Evolutionary conservation across 2,888 invertebrate genomes (phyloP).

Genomic region (Chorisops tibialis): DNA sequence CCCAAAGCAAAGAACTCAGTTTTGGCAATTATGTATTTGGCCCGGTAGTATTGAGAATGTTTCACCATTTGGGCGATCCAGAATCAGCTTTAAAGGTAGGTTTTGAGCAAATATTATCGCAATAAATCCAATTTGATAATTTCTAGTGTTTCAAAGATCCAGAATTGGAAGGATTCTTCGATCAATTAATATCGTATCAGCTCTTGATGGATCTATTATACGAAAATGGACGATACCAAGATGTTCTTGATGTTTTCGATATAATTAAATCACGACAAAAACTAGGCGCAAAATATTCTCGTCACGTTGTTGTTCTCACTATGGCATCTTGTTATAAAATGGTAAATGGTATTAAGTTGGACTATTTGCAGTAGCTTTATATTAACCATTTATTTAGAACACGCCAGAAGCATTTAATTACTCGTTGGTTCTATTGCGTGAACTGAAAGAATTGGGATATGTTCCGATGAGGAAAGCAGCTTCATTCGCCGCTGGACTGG

Average conservation of each 20-base stretch:
- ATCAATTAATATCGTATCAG: slow-evolving; percentile 66
- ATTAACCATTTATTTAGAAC: slow-evolving; percentile 58
- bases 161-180: slow-evolving; percentile 64
- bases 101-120: neutral
- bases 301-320: slow-evolving; percentile 63
- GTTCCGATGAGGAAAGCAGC: slow-evolving; percentile 60
- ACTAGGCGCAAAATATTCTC: slow-evolving; percentile 64
- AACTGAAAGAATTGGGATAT: slow-evolving; percentile 58
- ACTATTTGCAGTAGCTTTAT: neutral
- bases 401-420: slow-evolving; percentile 63
- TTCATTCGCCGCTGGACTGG: slow-evolving; percentile 63
- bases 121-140: slow-evolving; percentile 6
- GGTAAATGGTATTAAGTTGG: slow-evolving; percentile 51
- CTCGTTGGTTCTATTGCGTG: slow-evolving; percentile 61
- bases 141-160: slow-evolving; percentile 62
- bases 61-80: slow-evolving; percentile 66
- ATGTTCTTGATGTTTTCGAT: slow-evolving; percentile 64
- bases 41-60: slow-evolving; percentile 77
- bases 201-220: slow-evolving; percentile 69
- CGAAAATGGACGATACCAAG: slow-evolving; percentile 63
- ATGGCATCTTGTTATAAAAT: slow-evolving; percentile 73
- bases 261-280: slow-evolving; percentile 59
- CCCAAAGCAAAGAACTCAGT: slow-evolving; percentile 65
- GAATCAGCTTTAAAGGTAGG: slow-evolving; percentile 61
- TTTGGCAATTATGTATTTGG: slow-evolving; percentile 82